These are phyloP conservation scores for Cosmorhoe ocellata DNA, from an alignment of 2,888 invertebrate genomes.

Conservation along the genomic window DNA sequence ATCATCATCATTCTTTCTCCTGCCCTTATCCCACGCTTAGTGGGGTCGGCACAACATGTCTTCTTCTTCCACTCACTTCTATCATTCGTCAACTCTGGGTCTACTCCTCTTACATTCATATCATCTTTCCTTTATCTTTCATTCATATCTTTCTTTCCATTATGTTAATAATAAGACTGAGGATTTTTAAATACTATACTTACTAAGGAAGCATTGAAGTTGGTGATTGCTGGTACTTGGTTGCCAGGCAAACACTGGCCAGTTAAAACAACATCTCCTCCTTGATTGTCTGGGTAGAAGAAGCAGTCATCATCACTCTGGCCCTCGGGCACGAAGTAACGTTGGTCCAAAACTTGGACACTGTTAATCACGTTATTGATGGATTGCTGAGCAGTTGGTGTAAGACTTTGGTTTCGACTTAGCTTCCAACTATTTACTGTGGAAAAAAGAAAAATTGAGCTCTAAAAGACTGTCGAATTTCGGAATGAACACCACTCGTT, in stretches of 20 bases:
- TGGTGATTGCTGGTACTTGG: constrained; percentile 41
- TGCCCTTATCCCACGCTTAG: too few relatives aligned
- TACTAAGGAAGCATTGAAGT: constrained; percentile 51
- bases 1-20: too few relatives aligned
- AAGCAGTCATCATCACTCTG: constrained; percentile 62
- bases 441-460: background rate
- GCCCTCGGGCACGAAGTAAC: constrained; percentile 50
- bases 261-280: constrained; percentile 57
- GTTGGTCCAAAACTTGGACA: constrained; percentile 53
- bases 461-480: too few relatives aligned
- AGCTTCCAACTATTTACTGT: constrained; percentile 67
- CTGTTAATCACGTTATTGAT: constrained; percentile 47
- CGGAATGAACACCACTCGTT: too few relatives aligned
- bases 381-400: constrained; percentile 28
- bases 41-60: too few relatives aligned
- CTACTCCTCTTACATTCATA: too few relatives aligned
- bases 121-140: too few relatives aligned
- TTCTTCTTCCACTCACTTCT: too few relatives aligned
- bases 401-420: constrained; percentile 46
- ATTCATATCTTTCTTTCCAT: too few relatives aligned
- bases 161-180: too few relatives aligned
- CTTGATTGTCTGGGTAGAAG: constrained; percentile 66
- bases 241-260: constrained; percentile 55
- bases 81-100: too few relatives aligned
- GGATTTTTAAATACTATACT: constrained; percentile 28